Base-by-base conservation (phyloP, 2,888 invertebrate genomes). In the Dascillus cervinus region DNA sequence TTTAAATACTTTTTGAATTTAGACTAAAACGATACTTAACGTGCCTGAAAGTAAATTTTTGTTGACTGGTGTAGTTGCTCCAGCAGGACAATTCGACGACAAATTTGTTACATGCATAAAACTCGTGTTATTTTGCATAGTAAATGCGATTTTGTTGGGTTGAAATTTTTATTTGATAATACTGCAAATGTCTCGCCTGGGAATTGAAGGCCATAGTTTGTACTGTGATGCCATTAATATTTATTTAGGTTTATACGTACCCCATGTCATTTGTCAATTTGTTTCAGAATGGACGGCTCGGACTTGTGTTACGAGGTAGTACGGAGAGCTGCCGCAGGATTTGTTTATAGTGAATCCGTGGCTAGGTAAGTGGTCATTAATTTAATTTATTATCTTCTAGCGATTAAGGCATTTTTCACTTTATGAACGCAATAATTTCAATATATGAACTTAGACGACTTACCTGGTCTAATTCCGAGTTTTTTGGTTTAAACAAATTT, bases 321-420 rank as follows among this genome's bases (percentile, higher is more conserved):
- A 13, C 81, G 94, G 55, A 77, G 96, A 58, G 97, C 97, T 12
- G 82, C 85, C 15, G 87, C 92, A 30, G 97, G 98, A 43, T 98
- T 98, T 68, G 95, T 95, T 37, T 98, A 98, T 71, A 98, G 97
- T 59, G 98, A 98, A 72, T 94, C 96, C 22, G 98, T 98, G 31
- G 94, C 95, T 45, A 96, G 95, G 95, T 94, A 71, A 73, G 71
- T 62, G 39, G 10, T n/a, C n/a, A n/a, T n/a, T 26, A 12, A 8
- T 34, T 15, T 22, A 13, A n/a, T 32, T 32, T 32, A 11, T 24
- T 29, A 3, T 9, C 29, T n/a, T n/a, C n/a, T n/a, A n/a, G n/a
- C n/a, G n/a, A n/a, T n/a, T n/a, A n/a, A n/a, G n/a, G n/a, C n/a
- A 3, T 10, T 21, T 4, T 5, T 10, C 21, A 3, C n/a, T 20